Evolutionary conservation across 2,113 vertebrate genomes (phyloP), one percentile per base, ranked within the genome.

Genomic region (Aplodontia rufa): DNA sequence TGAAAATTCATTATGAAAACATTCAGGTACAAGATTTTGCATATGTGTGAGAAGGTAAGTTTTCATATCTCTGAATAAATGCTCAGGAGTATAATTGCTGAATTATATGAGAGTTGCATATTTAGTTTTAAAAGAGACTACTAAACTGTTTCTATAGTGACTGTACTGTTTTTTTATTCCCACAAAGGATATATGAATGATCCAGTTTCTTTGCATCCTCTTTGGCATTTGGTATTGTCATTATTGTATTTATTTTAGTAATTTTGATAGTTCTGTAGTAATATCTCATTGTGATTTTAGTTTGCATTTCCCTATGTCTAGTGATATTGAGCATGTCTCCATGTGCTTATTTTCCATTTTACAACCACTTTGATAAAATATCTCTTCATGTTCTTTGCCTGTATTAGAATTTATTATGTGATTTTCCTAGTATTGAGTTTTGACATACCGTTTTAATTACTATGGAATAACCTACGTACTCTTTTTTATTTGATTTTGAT

Each of bases 1-100:
- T 92, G 60, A 90, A 90, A 85, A 72, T n/a, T n/a, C 22, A 47
- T 72, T 80, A 60, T 92, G 60, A 90, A 90, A 85, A 72, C 14
- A 51, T 79, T 66, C 24, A 37, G 60, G 19, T 66, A 62, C n/a
- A 71, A 49, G 74, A 42, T 71, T 51, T 91, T 60, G 45, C 53
- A 24, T 62, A 86, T 51, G 45, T 69, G 4, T 79, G 58, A 22
- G 12, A 78, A 84, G 58, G 51, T 37, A 91, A 60, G 8, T 91
- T 28, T 82, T 92, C 32, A 84, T 83, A 66, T 55, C 64, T 64
- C 2, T 58, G 5, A 28, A 80, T 86, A 75, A 35, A 90, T 90
- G 35, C 30, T n/a, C 13, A 75, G 11, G 40, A 81, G 35, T 71
- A 13, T 20, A 89, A 71, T n/a, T 76, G 16, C 35, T 87, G 9